Percentiles rank a stretch among this genome's conserved stretches.
These are phyloP conservation scores for Furnarius figulus DNA, from an alignment of 2,113 vertebrate genomes.

Conservation along the genomic window DNA sequence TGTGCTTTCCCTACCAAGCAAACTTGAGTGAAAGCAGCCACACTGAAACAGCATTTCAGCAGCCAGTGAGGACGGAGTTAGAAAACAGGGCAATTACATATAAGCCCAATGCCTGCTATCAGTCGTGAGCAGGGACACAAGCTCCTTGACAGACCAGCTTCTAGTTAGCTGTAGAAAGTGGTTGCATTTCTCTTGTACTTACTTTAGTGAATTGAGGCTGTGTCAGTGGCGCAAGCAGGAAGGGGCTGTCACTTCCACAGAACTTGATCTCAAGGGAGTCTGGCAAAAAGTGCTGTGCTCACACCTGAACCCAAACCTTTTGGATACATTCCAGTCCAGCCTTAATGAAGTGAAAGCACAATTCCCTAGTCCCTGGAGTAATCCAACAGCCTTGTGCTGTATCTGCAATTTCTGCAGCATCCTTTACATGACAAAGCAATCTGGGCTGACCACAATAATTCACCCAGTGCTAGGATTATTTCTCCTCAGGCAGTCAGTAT, in stretches of 20 bases:
- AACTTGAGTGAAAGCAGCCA: background rate
- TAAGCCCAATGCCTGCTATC: background rate
- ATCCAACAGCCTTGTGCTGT: background rate
- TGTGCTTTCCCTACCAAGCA: background rate
- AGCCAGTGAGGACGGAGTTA: background rate
- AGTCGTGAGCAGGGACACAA: background rate
- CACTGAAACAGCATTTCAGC: background rate
- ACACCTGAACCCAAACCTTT: background rate
- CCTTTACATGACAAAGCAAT: constrained; percentile 28
- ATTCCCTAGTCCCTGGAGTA: background rate
- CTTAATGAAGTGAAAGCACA: background rate
- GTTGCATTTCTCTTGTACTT: background rate
- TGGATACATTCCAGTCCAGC: background rate
- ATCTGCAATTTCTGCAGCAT: constrained; percentile 2
- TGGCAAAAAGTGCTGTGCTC: background rate
- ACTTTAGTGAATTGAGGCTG: background rate
- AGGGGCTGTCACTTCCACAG: rapidly evolving
- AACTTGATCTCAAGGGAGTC: background rate
- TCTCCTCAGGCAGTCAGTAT: background rate
- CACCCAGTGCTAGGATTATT: constrained; percentile 10
- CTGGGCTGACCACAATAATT: background rate
- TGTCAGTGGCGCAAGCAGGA: background rate
- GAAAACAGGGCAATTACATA: background rate
- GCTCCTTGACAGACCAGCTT: background rate
- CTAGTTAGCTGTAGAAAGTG: background rate